Evolutionary conservation across 2,888 invertebrate genomes (phyloP), one percentile per base, ranked within the genome.

Genomic region (Julus scandinavius): DNA sequence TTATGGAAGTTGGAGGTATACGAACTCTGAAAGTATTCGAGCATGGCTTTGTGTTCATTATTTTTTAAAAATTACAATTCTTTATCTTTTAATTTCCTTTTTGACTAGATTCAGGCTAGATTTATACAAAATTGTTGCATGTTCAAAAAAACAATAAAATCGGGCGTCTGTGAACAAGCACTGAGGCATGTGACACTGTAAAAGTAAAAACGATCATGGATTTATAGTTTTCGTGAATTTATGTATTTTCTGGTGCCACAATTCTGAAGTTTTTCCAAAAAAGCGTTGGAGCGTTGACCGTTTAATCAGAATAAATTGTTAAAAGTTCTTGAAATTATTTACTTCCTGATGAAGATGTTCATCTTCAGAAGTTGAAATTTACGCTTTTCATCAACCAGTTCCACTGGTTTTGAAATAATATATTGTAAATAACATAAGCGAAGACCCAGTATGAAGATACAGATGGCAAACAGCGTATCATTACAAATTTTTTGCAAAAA

Each of bases 41-140:
- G 80, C 80, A 38, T 80, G 29, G 11, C n/a, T 29, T 72, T 11
- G 80, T 29, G 38, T 80, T 38, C 80, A 80, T 80, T 80, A 38
- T 80, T 80, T 80, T 80, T 80, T 38, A 40, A 13, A 80, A 80
- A 80, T 80, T 38, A 80, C 80, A 13, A 80, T 29, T 80, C 80
- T 15, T 38, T 15, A 11, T 9, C 72, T 11, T 29, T 72, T 29
- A 72, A 29, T 72, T 72, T 80, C 38, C 13, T 38, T 80, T 72
- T 80, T 40, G 40, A 2, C 15, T 1, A 80, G 4, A 20, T 29
- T 80, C 38, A 0, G 80, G 29, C 29, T 29, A 29, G 29, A 29
- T 29, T 29, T 29, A 29, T 29, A 29, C 29, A 29, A 29, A 29
- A 29, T 29, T 29, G 1, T 29, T 29, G 29, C 29, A 1, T 29